Base-by-base conservation (phyloP, 2,113 vertebrate genomes). In the Equus przewalskii region DNA sequence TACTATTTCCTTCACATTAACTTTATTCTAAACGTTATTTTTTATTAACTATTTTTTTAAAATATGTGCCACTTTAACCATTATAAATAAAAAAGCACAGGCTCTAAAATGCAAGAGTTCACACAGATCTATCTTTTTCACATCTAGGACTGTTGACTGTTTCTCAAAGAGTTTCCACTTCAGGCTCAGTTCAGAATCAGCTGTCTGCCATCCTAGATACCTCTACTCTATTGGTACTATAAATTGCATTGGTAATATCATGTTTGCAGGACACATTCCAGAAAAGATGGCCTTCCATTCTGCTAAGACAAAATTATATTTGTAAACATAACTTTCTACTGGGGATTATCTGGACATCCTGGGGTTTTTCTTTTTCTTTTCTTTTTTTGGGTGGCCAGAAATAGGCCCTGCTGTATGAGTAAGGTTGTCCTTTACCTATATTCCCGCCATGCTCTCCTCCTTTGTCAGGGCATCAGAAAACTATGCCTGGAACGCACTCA, bases 1-100 rank as follows among this genome's bases (percentile, higher is more conserved):
- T 98, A 97, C 80, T 98, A 96, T 97, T 98, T 98, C 94, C 92
- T 89, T 98, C 89, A 98, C 90, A 97, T 98, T 98, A 98, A 98
- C 69, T 41, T 41, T 41, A 41, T 89, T 98, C 86, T 96, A 96
- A 56, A 56, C 65, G 64, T 98, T 98, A 93, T 95, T 98, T 93
- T 96, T 96, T 75, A 95, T 95, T 93, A 97, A 62, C 73, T 95
- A 30, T 76, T 81, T 44, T 97, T 91, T 67, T 15, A 70, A 91
- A 80, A 64, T 72, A 85, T 81, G 49, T 98, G 82, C 24, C 79
- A 92, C 92, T 88, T 95, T 98, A 96, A 97, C 94, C 73, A 97
- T 46, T 98, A 93, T 97, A 98, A 94, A 97, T 98, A 98, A 97
- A 76, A 96, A 96, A 97, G 78, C 80, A 98, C 79, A 96, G 89